Evolutionary conservation across 1,140 invertebrate genomes (phyloP), one percentile per base, ranked within the genome.

Genomic region (Drosophila kurseongensis): DNA sequence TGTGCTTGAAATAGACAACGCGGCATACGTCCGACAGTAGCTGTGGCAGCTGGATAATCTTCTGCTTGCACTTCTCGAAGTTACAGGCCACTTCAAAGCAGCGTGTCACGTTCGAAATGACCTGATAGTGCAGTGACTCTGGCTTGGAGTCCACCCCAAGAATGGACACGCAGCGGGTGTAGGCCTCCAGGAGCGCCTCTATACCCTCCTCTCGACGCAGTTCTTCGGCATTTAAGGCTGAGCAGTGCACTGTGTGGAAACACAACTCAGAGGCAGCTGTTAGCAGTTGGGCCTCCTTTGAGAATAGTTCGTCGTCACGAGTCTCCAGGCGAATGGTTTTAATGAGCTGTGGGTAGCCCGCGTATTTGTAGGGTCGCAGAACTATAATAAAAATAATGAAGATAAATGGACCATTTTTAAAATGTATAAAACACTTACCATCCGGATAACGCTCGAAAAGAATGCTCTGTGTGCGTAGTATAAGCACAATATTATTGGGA

Each of bases 181-280:
- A 97, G 5, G 98, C 98, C 85, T 97, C 96, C 71, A 98, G 93
- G 40, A 99, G 92, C 23, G 97, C 94, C 93, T 98, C 96, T 50
- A 99, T 94, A 16, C 98, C 98, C 65, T 96, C 96, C 94, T 99
- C 98, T 58, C 99, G 93, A 45, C 98, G 93, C 41, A 99, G 93
- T 93, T 99, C 99, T 93, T 99, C 98, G 0, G 98, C 99, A 94
- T 99, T 99, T 7, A 99, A 94, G 36, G 98, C 96, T 4, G 98
- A 99, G 93, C 98, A 99, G 78, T 97, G 96, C 3, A 99, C 97
- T 0, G 99, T 99, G 88, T 99, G 97, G 93, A 98, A 99, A 29
- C 97, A 97, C 6, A 99, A 94, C 93, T 99, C 98, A 69, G 97
- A 97, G 7, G 98, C 98, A 36, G 98, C 97, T 5, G 96, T 95